Conservation (phyloP, 2,113 vertebrate genomes). For the Ptyas mucosa region DNA sequence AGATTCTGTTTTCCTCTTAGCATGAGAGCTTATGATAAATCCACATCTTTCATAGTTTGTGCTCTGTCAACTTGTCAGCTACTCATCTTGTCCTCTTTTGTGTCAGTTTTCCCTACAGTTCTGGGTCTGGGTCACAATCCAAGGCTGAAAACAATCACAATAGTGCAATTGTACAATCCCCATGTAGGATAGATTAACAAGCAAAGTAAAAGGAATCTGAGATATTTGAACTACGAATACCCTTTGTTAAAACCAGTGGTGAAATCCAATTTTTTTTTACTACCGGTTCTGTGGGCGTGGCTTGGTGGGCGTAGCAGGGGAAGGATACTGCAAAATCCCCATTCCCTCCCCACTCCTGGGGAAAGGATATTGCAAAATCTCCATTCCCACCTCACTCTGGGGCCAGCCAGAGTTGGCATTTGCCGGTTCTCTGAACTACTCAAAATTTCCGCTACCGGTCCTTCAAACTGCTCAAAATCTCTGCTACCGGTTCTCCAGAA, state of each 20-base stretch:
- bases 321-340: too few relatives aligned
- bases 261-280: too few relatives aligned
- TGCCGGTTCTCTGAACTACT: too few relatives aligned
- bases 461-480: too few relatives aligned
- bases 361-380: too few relatives aligned
- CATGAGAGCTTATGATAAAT: background rate
- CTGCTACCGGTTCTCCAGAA: too few relatives aligned
- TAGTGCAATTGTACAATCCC: background rate
- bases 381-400: too few relatives aligned
- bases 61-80: background rate
- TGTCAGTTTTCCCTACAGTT: background rate
- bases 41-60: background rate
- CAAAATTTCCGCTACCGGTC: too few relatives aligned
- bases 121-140: background rate
- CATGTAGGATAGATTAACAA: background rate
- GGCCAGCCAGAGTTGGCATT: too few relatives aligned
- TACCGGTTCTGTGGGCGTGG: too few relatives aligned
- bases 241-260: background rate
- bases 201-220: background rate
- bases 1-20: background rate
- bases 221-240: background rate
- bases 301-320: too few relatives aligned
- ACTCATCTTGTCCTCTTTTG: background rate
- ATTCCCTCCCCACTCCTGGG: too few relatives aligned
- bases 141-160: background rate